Conservation (phyloP, 2,797 vertebrate genomes). For the Tapera naevia region DNA sequence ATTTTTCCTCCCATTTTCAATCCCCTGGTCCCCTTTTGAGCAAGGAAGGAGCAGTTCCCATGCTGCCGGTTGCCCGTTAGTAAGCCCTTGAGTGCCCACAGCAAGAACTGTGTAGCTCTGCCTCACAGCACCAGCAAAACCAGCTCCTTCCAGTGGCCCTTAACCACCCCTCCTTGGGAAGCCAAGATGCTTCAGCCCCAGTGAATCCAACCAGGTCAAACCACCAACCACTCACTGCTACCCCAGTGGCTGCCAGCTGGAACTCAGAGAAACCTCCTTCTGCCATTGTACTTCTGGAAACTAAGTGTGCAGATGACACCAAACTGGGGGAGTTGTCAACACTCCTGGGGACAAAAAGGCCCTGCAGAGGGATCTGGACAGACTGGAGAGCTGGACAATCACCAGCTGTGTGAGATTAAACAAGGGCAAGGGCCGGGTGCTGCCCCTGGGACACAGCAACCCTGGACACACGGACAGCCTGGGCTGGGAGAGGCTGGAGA, state of each 20-base stretch:
- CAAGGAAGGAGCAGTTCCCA: background rate
- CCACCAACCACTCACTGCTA: background rate
- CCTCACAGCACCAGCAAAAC: background rate
- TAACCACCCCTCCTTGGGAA: background rate
- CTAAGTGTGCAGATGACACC: no score
- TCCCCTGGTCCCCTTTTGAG: background rate
- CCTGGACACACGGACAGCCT: no score
- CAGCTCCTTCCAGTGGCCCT: background rate
- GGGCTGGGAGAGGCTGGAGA: no score
- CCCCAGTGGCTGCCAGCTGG: fast-evolving
- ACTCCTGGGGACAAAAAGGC: no score
- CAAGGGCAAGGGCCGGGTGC: no score
- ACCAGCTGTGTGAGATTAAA: no score
- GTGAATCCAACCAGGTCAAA: background rate
- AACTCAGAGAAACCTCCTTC: background rate
- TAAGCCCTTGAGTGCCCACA: background rate
- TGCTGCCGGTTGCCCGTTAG: fast-evolving
- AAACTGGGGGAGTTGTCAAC: no score
- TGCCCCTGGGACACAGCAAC: no score
- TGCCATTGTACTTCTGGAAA: background rate
- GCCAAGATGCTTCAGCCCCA: background rate
- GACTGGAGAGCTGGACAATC: no score
- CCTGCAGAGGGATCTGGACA: no score
- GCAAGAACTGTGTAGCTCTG: fast-evolving
- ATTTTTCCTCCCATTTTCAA: background rate